A percentile compares a stretch with the other conserved stretches of the same genome.
Evolutionary conservation across 1,140 invertebrate species (phyloP).

Genomic region (Drosophila parabipectinata): DNA sequence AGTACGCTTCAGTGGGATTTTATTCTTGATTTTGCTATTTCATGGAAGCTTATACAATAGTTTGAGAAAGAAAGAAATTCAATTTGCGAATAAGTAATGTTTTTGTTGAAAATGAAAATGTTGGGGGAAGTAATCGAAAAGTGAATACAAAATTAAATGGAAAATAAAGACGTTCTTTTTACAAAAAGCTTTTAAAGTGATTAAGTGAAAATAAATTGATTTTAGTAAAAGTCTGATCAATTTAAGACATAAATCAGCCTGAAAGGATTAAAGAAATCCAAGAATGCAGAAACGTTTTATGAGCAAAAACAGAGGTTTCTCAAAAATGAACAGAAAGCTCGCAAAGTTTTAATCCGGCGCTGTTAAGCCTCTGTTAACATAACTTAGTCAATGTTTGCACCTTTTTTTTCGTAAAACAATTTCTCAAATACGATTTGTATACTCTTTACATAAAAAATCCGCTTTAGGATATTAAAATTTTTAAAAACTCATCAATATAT

Average conservation of each 20-base stretch:
- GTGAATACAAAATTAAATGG: too few species aligned
- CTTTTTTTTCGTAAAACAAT: neutral
- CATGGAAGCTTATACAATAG: neutral
- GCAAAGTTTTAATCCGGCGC: neutral
- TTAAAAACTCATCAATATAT: too few species aligned
- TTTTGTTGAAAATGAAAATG: neutral
- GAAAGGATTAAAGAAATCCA: too few species aligned
- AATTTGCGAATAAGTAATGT: conserved; percentile 1
- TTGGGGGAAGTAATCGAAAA: too few species aligned
- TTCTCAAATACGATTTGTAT: neutral
- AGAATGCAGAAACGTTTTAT: neutral
- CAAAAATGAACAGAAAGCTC: neutral
- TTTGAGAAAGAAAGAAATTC: conserved; percentile 21
- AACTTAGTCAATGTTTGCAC: neutral
- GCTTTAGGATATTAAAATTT: too few species aligned
- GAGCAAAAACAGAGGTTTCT: neutral
- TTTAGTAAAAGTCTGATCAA: too few species aligned
- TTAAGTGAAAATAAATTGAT: too few species aligned
- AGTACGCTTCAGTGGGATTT: conserved; percentile 38
- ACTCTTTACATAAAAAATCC: too few species aligned
- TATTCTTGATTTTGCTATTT: conserved; percentile 13
- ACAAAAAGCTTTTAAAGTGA: too few species aligned
- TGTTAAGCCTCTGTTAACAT: neutral
- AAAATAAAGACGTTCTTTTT: too few species aligned
- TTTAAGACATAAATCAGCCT: too few species aligned